Evolutionary conservation across 2,888 invertebrate species (phyloP), one percentile per base, ranked within the genome.

Genomic region (Aelia acuminata): DNA sequence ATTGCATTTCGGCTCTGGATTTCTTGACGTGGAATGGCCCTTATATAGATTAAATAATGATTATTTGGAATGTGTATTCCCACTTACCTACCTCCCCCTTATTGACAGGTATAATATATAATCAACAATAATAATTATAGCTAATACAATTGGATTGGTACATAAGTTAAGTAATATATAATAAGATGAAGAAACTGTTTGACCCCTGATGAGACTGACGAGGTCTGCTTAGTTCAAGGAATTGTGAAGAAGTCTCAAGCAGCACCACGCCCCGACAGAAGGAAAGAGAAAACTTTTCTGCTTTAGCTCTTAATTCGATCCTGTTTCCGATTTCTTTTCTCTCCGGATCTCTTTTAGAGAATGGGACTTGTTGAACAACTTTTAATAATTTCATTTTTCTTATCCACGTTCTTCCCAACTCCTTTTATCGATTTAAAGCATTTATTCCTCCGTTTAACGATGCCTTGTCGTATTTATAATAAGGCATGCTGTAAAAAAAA

Each of bases 251-350:
- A 70, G 63, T 31, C 35, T 18, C 3, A 7, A 18, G 0, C 31
- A 35, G 31, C 31, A 20, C 35, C 63, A 35, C 1, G 53, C 53
- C n/a, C n/a, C 13, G 26, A 11, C 26, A 35, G 63, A 20, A 35
- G 18, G 63, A 70, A 35, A 35, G 31, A 35, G 63, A 70, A 70
- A 70, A 70, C 63, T 70, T 70, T 70, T 35, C 63, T 70, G 63
- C 31, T 70, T 70, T 70, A 35, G 63, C 63, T 70, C 63, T 70
- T 70, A 70, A 70, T 70, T 70, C 63, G 31, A 70, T 70, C 63
- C 63, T 70, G 63, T 70, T 70, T 70, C 63, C 63, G 63, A 70
- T 70, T 70, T 20, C 63, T 70, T 70, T 70, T 70, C 63, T 63
- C 63, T 18, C 31, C 0, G 63, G 31, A 35, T 63, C 63, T 35